Percentiles rank a stretch among this genome's conserved stretches.
phyloP scores from a whole-genome alignment of 2,113 vertebrate genomes.

The Melospiza georgiana region DNA sequence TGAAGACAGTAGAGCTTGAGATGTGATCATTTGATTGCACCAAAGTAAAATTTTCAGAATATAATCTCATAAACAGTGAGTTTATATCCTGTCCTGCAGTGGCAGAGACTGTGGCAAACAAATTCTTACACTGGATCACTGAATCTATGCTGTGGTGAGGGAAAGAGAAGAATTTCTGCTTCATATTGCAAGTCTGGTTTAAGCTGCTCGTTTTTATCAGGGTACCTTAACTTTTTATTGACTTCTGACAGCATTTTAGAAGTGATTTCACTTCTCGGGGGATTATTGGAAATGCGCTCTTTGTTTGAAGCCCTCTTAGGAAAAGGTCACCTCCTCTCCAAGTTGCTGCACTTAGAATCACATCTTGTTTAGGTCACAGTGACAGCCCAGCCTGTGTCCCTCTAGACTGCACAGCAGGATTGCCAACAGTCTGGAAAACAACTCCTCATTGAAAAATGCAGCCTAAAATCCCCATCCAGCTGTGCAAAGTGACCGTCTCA shows the following conservation, averaged over 20 bases:
- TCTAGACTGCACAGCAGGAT: fast-evolving
- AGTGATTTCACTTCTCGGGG: background rate
- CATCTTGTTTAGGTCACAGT: background rate
- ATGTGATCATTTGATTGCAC: background rate
- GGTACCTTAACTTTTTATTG: background rate
- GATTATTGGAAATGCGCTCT: background rate
- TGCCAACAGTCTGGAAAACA: background rate
- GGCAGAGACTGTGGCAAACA: background rate
- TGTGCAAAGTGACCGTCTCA: fast-evolving
- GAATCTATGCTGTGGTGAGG: background rate
- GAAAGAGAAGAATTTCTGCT: background rate
- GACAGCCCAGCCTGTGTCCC: background rate
- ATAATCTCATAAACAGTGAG: background rate
- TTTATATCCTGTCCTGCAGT: background rate
- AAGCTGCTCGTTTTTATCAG: background rate
- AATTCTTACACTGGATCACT: background rate
- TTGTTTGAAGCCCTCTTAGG: background rate
- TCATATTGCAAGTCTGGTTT: background rate
- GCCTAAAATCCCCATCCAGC: background rate
- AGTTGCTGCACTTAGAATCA: background rate
- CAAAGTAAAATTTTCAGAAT: background rate
- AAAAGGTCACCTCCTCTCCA: background rate
- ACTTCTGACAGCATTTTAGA: conserved; percentile 26
- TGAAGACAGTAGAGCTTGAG: background rate
- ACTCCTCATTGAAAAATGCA: fast-evolving